Conservation (phyloP, 2,888 invertebrate genomes). For the Heteromurus nitidus region DNA sequence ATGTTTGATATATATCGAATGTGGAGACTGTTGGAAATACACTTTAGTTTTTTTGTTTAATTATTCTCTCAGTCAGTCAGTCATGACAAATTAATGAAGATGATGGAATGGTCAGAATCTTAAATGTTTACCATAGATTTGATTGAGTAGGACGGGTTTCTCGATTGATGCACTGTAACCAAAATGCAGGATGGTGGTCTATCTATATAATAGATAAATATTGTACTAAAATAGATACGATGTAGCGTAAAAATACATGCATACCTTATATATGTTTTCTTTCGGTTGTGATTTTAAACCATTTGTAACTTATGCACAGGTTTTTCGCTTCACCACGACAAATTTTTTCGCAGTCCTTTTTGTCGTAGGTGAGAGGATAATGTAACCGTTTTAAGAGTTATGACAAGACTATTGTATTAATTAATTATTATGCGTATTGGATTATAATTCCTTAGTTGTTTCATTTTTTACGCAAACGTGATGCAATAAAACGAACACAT, state of each 20-base stretch:
- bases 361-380: slow-evolving; percentile 9
- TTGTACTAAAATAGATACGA: too few relatives aligned
- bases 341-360: slow-evolving; percentile 12
- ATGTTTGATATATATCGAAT: too few relatives aligned
- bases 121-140: neutral
- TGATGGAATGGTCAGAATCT: neutral
- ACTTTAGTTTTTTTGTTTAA: neutral
- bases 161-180: neutral
- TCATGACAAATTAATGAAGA: neutral
- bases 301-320: slow-evolving; percentile 29
- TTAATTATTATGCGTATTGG: slow-evolving; percentile 30
- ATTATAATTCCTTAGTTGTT: slow-evolving; percentile 46
- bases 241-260: too few relatives aligned
- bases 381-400: slow-evolving; percentile 1
- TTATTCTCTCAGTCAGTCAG: neutral
- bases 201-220: neutral
- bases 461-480: slow-evolving; percentile 44
- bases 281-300: slow-evolving; percentile 31
- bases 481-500: slow-evolving; percentile 40
- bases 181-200: slow-evolving; percentile 2
- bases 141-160: neutral
- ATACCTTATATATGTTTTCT: too few relatives aligned
- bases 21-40: too few relatives aligned
- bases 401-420: slow-evolving; percentile 46
- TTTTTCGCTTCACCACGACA: slow-evolving; percentile 11